A percentile compares a stretch with the other conserved stretches of the same genome.
Evolutionary conservation across 2,888 invertebrate species (phyloP).

Genomic region (Drosophila meridiana): DNA sequence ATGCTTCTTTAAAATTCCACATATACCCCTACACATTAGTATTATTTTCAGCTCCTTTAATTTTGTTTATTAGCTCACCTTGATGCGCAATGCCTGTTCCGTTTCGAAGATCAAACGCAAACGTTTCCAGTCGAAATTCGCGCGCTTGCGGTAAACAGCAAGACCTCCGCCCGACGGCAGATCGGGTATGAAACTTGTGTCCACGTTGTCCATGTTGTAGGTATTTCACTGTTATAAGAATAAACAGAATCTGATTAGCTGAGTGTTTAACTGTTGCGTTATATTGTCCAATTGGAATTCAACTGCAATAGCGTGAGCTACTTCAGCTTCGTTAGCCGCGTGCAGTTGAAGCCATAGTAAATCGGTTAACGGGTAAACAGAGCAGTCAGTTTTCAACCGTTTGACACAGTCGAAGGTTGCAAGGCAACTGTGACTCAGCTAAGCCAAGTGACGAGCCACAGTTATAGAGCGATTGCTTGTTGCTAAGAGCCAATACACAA

Average conservation of each 20-base stretch:
- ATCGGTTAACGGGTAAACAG: conserved; percentile 18
- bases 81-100: conserved; percentile 90
- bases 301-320: conserved; percentile 32
- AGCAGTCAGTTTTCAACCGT: not conserved
- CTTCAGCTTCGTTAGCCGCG: conserved; percentile 25
- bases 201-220: conserved; percentile 75
- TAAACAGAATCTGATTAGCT: not conserved
- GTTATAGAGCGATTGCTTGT: conserved; percentile 16
- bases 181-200: conserved; percentile 88
- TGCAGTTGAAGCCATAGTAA: conserved; percentile 47
- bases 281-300: conserved; percentile 6
- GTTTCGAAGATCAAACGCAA: conserved; percentile 93
- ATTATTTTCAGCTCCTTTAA: not conserved
- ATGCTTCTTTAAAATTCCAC: no score
- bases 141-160: conserved; percentile 91
- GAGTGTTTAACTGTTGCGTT: conserved; percentile 19
- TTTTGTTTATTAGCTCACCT: conserved; percentile 87
- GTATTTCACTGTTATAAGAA: conserved; percentile 17
- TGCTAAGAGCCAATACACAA: not conserved
- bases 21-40: no score
- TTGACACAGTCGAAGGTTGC: conserved; percentile 30
- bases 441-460: not conserved
- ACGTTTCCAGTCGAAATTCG: conserved; percentile 94
- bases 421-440: conserved; percentile 6
- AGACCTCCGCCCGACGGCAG: conserved; percentile 88